A percentile compares a stretch with the other conserved stretches of the same genome.
phyloP scores from a whole-genome alignment of 2,113 vertebrate species.

The Pachyramphus minor region DNA sequence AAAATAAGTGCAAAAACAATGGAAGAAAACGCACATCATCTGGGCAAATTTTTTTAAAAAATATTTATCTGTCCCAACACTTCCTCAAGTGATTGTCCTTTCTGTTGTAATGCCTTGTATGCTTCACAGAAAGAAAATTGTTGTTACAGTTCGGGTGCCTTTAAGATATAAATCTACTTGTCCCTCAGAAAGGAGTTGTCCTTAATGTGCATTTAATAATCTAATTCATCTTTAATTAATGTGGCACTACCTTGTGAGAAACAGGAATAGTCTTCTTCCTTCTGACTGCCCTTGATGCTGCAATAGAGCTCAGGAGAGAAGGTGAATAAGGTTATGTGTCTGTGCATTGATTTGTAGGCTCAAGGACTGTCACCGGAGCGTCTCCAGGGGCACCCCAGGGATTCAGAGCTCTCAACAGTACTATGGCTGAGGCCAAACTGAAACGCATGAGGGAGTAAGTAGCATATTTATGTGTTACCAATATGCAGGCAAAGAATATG shows the following conservation, averaged over 20 bases:
- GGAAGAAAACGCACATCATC: background rate
- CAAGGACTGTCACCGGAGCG: conserved; percentile 17
- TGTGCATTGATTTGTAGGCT: conserved; percentile 75
- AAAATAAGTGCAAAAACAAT: background rate
- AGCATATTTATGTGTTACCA: background rate
- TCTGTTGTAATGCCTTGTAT: background rate
- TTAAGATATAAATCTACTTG: conserved; percentile 29
- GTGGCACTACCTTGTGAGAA: conserved; percentile 5
- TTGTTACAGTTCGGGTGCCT: background rate
- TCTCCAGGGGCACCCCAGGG: conserved; percentile 9
- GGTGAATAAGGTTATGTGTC: conserved; percentile 47
- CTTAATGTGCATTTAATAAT: conserved; percentile 36
- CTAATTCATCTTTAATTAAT: conserved; percentile 58
- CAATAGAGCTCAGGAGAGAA: background rate
- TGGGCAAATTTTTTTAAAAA: background rate
- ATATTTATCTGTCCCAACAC: background rate
- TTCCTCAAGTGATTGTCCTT: background rate
- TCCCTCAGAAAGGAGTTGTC: conserved; percentile 20
- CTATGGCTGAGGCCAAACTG: conserved; percentile 67
- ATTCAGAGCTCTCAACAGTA: conserved; percentile 57
- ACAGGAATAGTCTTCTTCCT: conserved; percentile 13
- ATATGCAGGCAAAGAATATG: background rate
- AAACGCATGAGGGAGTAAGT: conserved; percentile 76
- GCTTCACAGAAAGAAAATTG: background rate
- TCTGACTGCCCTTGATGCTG: conserved; percentile 47